A percentile compares a stretch with the other conserved stretches of the same genome.
These are phyloP conservation scores for Aethina tumida DNA, from an alignment of 1,140 invertebrate genomes.

Conservation along the genomic window DNA sequence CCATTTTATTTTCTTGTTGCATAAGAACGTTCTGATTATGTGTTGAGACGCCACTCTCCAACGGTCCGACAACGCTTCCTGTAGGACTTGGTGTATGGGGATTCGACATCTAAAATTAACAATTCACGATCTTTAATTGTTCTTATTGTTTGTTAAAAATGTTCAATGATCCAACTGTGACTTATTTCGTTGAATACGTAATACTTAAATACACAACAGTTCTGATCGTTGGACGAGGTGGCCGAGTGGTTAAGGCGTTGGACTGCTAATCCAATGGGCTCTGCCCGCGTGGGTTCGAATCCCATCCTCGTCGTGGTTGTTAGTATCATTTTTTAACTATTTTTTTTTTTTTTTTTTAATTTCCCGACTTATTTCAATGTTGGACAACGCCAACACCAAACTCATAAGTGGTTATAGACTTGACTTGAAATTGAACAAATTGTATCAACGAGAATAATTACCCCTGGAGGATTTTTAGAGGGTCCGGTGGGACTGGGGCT, in stretches of 20 bases:
- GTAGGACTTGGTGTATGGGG: slow-evolving; percentile 34
- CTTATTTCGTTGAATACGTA: too few species aligned
- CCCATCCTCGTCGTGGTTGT: slow-evolving; percentile 39
- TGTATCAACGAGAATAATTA: slow-evolving; percentile 16
- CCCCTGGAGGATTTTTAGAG: slow-evolving; percentile 38
- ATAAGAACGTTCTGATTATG: slow-evolving; percentile 35
- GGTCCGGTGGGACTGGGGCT: slow-evolving; percentile 72
- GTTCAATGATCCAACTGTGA: too few species aligned
- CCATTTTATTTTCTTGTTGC: slow-evolving; percentile 33
- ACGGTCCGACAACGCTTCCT: slow-evolving; percentile 25
- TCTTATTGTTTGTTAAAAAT: too few species aligned
- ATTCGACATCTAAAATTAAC: slow-evolving; percentile 31
- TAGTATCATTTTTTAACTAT: slow-evolving; percentile 22
- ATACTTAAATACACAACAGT: too few species aligned
- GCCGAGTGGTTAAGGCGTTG: slow-evolving; percentile 47
- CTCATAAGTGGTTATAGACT: neutral
- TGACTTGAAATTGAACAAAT: neutral
- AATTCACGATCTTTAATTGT: too few species aligned
- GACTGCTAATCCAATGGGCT: slow-evolving; percentile 49
- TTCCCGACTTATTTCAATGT: neutral
- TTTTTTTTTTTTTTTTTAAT: too few species aligned
- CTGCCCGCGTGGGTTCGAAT: slow-evolving; percentile 46
- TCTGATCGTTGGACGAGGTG: slow-evolving; percentile 41
- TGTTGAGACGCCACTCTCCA: slow-evolving; percentile 35
- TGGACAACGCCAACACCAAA: neutral